Evolutionary conservation across 2,797 vertebrate genomes (phyloP).

Genomic region (Falco naumanni): DNA sequence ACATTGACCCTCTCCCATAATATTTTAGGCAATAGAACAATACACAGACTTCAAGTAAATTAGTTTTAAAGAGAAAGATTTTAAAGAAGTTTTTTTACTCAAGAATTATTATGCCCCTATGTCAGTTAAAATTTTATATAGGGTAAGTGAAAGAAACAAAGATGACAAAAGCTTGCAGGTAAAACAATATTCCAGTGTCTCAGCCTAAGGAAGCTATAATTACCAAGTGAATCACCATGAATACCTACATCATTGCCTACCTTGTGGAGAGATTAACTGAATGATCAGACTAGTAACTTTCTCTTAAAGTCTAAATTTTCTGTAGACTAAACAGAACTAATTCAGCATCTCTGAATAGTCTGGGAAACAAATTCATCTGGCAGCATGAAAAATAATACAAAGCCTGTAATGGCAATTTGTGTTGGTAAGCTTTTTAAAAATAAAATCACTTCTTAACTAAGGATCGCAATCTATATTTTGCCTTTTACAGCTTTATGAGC

Average conservation of each 20-base stretch:
- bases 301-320: background rate
- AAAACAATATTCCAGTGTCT: background rate
- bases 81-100: background rate
- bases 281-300: background rate
- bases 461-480: background rate
- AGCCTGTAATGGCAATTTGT: background rate
- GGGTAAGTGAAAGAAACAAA: background rate
- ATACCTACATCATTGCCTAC: background rate
- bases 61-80: background rate
- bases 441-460: background rate
- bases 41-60: background rate
- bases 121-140: background rate
- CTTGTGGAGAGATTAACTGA: background rate
- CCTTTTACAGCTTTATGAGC: background rate
- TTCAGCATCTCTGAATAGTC: background rate
- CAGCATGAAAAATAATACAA: background rate
- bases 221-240: background rate
- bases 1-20: background rate
- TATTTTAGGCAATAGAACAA: background rate
- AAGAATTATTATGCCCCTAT: background rate
- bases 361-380: background rate
- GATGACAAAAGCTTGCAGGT: background rate
- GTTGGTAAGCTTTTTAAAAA: background rate
- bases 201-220: background rate
- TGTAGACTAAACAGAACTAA: background rate